Percentiles rank a stretch among this genome's conserved stretches.
phyloP scores from a whole-genome alignment of 2,113 vertebrate species.

The Toxostoma redivivum region DNA sequence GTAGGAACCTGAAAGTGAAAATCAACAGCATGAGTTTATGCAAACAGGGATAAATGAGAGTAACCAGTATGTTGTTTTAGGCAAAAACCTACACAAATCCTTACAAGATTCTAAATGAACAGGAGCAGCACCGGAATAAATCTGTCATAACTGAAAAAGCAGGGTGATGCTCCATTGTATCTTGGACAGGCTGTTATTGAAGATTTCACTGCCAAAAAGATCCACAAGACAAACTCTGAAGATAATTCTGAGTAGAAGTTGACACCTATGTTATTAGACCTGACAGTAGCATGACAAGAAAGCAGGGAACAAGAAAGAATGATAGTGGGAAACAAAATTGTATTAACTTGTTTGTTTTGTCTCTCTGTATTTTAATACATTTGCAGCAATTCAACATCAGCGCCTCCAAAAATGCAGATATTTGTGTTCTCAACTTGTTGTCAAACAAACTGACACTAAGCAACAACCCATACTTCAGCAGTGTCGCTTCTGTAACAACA shows the following conservation, averaged over 20 bases:
- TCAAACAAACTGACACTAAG: background rate
- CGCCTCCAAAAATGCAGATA: background rate
- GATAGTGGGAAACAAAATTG: background rate
- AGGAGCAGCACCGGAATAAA: background rate
- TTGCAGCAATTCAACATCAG: background rate
- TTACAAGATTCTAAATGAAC: background rate
- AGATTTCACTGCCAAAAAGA: background rate
- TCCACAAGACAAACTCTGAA: background rate
- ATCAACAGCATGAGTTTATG: background rate
- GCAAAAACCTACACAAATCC: constrained; percentile 3
- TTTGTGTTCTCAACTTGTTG: background rate
- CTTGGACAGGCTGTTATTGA: constrained; percentile 41
- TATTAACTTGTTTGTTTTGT: constrained; percentile 23
- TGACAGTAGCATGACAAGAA: constrained; percentile 35
- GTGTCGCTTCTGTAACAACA: background rate
- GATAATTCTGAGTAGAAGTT: background rate
- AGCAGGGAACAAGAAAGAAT: background rate
- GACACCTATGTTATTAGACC: constrained; percentile 24
- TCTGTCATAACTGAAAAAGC: constrained; percentile 11
- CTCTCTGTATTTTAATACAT: background rate
- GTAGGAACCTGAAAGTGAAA: background rate
- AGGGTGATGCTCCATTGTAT: background rate
- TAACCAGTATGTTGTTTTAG: background rate
- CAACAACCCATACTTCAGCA: background rate
- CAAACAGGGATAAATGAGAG: background rate